phyloP scores from a whole-genome alignment of 2,888 invertebrate species.

The Orthosia gracilis region DNA sequence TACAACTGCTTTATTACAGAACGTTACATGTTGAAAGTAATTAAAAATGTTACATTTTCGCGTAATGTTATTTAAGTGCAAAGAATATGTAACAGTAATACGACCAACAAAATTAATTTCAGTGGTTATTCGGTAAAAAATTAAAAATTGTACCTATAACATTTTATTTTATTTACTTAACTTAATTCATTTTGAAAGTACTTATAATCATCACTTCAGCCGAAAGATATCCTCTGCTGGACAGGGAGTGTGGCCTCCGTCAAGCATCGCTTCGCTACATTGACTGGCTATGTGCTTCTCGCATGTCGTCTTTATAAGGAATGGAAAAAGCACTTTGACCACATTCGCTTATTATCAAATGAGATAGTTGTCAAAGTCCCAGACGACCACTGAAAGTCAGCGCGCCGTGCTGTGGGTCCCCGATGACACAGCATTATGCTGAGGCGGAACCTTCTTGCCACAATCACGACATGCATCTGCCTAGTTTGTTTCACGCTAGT shows the following conservation, averaged over 20 bases:
- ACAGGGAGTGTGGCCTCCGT: not conserved
- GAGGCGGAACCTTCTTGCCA: too few species aligned
- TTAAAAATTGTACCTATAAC: not conserved
- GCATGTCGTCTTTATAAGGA: too few species aligned
- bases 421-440: too few species aligned
- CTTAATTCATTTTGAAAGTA: not conserved
- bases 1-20: conserved; percentile 22
- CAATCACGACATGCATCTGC: too few species aligned
- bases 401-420: too few species aligned
- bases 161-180: not conserved
- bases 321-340: too few species aligned
- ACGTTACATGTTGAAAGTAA: conserved; percentile 51
- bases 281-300: not conserved
- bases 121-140: not conserved
- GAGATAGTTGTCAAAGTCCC: too few species aligned
- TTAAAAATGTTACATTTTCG: conserved; percentile 44
- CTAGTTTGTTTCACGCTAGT: too few species aligned
- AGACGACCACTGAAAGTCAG: too few species aligned
- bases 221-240: not conserved
- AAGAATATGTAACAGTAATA: conserved; percentile 20
- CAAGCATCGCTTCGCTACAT: not conserved
- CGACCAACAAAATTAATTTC: not conserved
- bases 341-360: too few species aligned
- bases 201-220: not conserved
- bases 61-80: conserved; percentile 19